Evolutionary conservation across 2,113 vertebrate genomes (phyloP).

Genomic region (Microtus richardsoni): DNA sequence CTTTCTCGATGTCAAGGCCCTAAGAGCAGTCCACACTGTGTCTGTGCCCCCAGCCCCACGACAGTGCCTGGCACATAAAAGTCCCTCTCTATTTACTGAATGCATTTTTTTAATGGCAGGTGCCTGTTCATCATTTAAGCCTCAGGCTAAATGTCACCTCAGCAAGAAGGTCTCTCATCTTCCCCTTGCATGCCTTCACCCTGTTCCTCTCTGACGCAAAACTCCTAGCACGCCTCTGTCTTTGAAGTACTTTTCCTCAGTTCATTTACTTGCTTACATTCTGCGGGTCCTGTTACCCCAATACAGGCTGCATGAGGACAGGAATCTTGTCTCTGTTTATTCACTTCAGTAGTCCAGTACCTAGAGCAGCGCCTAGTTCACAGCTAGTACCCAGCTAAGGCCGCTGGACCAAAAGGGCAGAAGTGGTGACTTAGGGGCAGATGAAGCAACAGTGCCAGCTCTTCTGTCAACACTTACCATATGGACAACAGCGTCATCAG

Average conservation of each 20-base stretch:
- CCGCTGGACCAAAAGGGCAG: neutral
- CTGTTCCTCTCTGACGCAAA: neutral
- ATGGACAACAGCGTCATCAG: conserved; percentile 19
- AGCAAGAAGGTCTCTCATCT: neutral
- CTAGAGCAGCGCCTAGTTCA: neutral
- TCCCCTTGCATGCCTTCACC: neutral
- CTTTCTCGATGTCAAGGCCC: neutral
- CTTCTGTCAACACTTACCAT: conserved; percentile 51
- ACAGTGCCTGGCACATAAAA: neutral
- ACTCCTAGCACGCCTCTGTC: neutral
- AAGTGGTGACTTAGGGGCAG: neutral
- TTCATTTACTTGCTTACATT: neutral
- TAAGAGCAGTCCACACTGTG: neutral
- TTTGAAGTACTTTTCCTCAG: neutral
- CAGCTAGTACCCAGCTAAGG: neutral
- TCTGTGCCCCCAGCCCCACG: neutral
- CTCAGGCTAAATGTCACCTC: neutral
- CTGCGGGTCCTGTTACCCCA: neutral
- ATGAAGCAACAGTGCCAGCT: neutral
- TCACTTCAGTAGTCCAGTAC: neutral
- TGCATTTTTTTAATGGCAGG: neutral
- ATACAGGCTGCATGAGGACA: neutral
- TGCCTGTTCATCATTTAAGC: neutral
- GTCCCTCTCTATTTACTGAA: neutral
- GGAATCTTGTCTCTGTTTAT: neutral